Evolutionary conservation across 2,113 vertebrate genomes (phyloP), one percentile per base, ranked within the genome.

Genomic region (Garra rufa): DNA sequence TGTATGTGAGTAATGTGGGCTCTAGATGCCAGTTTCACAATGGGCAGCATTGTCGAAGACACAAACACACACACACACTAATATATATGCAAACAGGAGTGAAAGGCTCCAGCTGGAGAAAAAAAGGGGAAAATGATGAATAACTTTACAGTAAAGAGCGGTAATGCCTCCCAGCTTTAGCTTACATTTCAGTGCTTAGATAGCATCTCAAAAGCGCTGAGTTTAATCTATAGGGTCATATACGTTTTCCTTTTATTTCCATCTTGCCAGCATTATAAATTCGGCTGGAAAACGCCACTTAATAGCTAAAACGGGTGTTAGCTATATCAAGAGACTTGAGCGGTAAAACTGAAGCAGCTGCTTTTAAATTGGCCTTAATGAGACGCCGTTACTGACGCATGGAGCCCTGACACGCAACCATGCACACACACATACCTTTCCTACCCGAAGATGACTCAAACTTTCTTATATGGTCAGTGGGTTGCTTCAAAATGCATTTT

Each of bases 141-240:
- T 76, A 86, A 83, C 17, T 74, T 65, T 9, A 41, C 71, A 86
- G 65, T 63, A 82, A 75, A 83, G 82, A 46, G 61, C 28, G 61
- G 86, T 90, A 74, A 89, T 76, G 82, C 59, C 55, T 75, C 73
- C 75, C 80, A 87, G 86, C 63, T 85, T 83, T 77, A 81, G 50
- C 43, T 19, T 50, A 52, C 76, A 81, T 84, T 84, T 61, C 81
- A 43, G 26, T 61, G 61, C 82, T 73, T 48, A 43, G 83, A 87
- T 87, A 73, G 80, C 86, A 85, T 85, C 78, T 85, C 28, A 76
- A 43, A 55, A n/a, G 41, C 44, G 21, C 69, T 38, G 46, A 38
- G 84, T 63, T 67, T 38, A 82, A 44, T 69, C 46, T 28, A 82
- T 82, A 73, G 55, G 43, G 61, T 63, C 83, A 30, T 34, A 9